A percentile compares a stretch with the other conserved stretches of the same genome.
These are phyloP conservation scores for Leptodactylus fallax DNA, from an alignment of 2,797 vertebrate species.

Conservation along the genomic window DNA sequence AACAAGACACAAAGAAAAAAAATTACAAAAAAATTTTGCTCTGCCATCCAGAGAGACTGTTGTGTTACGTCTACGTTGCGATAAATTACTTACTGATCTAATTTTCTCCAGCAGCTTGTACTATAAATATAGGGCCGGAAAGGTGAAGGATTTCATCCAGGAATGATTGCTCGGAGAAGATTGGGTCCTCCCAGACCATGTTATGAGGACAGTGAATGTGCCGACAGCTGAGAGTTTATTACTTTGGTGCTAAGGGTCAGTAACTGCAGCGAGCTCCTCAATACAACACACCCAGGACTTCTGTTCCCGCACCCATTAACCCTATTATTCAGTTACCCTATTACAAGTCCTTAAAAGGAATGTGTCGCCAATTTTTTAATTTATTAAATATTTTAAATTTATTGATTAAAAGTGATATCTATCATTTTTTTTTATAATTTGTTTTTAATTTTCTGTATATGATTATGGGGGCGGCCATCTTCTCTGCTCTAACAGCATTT, in stretches of 20 bases:
- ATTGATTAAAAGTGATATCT: too few relatives aligned
- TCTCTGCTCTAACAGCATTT: too few relatives aligned
- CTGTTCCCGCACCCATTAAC: background rate
- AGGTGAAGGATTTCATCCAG: constrained; percentile 61
- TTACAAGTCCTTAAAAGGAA: background rate
- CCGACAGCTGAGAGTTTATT: constrained; percentile 54
- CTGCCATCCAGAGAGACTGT: background rate
- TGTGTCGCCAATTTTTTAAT: too few relatives aligned
- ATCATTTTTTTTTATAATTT: too few relatives aligned
- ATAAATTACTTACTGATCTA: constrained; percentile 60
- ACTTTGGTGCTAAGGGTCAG: constrained; percentile 45
- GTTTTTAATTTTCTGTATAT: too few relatives aligned
- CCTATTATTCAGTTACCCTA: constrained; percentile 13
- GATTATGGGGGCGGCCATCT: too few relatives aligned
- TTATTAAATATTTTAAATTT: too few relatives aligned
- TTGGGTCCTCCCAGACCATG: constrained; percentile 50
- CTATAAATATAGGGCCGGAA: constrained; percentile 53
- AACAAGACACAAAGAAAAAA: background rate
- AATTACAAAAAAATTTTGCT: background rate
- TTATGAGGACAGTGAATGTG: constrained; percentile 51
- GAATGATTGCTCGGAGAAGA: constrained; percentile 55
- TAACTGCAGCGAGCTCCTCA: constrained; percentile 25
- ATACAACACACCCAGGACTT: background rate
- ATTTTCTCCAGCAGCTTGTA: constrained; percentile 49
- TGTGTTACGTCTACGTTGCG: background rate